Evolutionary conservation across 2,797 vertebrate genomes (phyloP).

Genomic region (Lophius americanus): DNA sequence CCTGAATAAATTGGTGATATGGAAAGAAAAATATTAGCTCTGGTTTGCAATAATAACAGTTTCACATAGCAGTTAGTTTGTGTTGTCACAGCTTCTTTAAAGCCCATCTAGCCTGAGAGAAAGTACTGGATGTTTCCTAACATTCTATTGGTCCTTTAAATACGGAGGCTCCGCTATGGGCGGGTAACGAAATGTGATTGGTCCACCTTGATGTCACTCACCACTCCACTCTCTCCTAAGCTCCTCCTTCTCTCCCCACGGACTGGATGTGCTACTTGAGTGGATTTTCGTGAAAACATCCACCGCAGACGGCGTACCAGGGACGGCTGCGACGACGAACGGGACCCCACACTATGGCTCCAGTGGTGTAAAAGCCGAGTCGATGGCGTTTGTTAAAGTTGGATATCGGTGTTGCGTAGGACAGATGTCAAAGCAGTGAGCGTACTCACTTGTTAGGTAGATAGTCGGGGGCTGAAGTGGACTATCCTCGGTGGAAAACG

Average conservation of each 20-base stretch:
- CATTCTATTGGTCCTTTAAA: conserved; percentile 66
- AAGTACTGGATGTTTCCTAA: conserved; percentile 3
- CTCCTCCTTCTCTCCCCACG: conserved; percentile 43
- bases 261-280: conserved; percentile 51
- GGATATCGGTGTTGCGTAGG: conserved; percentile 19
- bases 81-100: conserved; percentile 63
- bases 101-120: conserved; percentile 71
- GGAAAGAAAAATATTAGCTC: conserved; percentile 29
- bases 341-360: conserved; percentile 32
- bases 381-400: conserved; percentile 51
- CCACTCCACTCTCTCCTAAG: conserved; percentile 12
- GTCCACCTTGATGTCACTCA: conserved; percentile 49
- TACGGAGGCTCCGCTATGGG: conserved; percentile 4
- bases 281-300: conserved; percentile 71
- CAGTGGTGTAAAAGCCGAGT: conserved; percentile 47
- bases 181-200: conserved; percentile 48
- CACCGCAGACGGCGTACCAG: conserved; percentile 58
- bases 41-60: conserved; percentile 6
- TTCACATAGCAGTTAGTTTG: conserved; percentile 28
- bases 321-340: conserved; percentile 21
- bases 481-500: conserved; percentile 53
- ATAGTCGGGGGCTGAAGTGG: conserved; percentile 54
- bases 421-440: conserved; percentile 41
- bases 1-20: conserved; percentile 28
- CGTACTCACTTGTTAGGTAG: conserved; percentile 58